A percentile compares a stretch with the other conserved stretches of the same genome.
Evolutionary conservation across 1,140 invertebrate genomes (phyloP).

Genomic region (Camponotus pennsylvanicus): DNA sequence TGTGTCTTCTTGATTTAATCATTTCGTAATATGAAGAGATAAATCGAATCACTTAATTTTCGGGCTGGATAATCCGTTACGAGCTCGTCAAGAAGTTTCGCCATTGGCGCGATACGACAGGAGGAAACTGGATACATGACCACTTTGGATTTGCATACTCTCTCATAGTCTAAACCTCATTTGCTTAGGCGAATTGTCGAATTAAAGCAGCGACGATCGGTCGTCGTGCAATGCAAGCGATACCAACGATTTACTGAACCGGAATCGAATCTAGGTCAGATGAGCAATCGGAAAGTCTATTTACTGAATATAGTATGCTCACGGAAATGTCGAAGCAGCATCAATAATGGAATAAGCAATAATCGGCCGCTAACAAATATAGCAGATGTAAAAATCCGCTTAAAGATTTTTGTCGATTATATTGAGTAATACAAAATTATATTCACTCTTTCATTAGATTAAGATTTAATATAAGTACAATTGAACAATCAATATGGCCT

Average conservation of each 20-base stretch:
- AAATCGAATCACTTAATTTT: constrained; percentile 44
- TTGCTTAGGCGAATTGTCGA: constrained; percentile 55
- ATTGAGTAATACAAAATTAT: background rate
- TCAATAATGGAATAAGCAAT: constrained; percentile 57
- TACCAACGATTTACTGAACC: constrained; percentile 21
- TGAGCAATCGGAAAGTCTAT: constrained; percentile 50
- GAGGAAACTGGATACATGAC: constrained; percentile 61
- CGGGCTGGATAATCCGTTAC: constrained; percentile 39
- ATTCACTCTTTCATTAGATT: background rate
- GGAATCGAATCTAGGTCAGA: constrained; percentile 45
- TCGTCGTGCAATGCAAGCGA: constrained; percentile 35
- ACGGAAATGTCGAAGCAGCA: constrained; percentile 58
- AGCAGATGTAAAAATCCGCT: background rate
- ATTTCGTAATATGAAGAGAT: constrained; percentile 30
- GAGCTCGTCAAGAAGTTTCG: constrained; percentile 51
- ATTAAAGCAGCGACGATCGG: constrained; percentile 48
- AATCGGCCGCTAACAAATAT: background rate
- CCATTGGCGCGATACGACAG: constrained; percentile 8
- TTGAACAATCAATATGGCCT: constrained; percentile 9
- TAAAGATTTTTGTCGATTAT: background rate
- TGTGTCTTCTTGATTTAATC: background rate
- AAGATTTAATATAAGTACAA: background rate
- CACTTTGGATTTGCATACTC: constrained; percentile 53
- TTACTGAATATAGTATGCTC: constrained; percentile 42
- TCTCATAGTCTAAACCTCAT: constrained; percentile 49